A percentile compares a stretch with the other conserved stretches of the same genome.
Conservation (phyloP, 92 coral and sea anemone species). For the Micromussa lordhowensis region DNA sequence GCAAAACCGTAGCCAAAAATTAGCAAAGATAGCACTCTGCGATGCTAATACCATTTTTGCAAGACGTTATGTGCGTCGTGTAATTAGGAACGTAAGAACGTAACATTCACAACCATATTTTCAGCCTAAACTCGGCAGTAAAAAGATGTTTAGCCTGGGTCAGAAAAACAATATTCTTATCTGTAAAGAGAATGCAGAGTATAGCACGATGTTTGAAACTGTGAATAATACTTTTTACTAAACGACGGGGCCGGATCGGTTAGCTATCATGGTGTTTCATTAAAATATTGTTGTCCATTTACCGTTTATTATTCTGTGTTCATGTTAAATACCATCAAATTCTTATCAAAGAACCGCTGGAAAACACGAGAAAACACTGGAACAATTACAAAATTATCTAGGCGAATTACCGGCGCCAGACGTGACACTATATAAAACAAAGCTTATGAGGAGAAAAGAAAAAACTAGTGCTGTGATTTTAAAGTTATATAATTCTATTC, state of each 20-base stretch:
- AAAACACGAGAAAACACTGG: not conserved
- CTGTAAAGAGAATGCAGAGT: not conserved
- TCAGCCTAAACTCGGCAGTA: too few relatives aligned
- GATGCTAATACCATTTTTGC: too few relatives aligned
- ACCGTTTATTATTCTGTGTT: not conserved
- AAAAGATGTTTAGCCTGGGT: too few relatives aligned
- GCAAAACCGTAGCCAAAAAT: too few relatives aligned
- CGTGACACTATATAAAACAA: too few relatives aligned
- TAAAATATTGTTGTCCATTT: not conserved
- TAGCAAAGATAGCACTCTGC: too few relatives aligned
- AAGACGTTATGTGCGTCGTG: too few relatives aligned
- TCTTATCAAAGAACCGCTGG: not conserved
- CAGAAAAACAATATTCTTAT: too few relatives aligned
- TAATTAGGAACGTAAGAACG: too few relatives aligned
- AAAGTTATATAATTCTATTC: not conserved
- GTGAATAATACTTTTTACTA: not conserved
- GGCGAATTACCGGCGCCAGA: too few relatives aligned
- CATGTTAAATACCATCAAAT: not conserved
- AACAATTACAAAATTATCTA: not conserved
- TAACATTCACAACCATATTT: too few relatives aligned
- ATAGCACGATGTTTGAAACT: not conserved
- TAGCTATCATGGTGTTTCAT: not conserved
- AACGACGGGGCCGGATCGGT: not conserved
- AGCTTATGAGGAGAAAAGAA: too few relatives aligned
- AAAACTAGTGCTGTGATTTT: not conserved